These are phyloP conservation scores for Polypterus bichir DNA, from an alignment of 2,113 vertebrate genomes.

Conservation along the genomic window DNA sequence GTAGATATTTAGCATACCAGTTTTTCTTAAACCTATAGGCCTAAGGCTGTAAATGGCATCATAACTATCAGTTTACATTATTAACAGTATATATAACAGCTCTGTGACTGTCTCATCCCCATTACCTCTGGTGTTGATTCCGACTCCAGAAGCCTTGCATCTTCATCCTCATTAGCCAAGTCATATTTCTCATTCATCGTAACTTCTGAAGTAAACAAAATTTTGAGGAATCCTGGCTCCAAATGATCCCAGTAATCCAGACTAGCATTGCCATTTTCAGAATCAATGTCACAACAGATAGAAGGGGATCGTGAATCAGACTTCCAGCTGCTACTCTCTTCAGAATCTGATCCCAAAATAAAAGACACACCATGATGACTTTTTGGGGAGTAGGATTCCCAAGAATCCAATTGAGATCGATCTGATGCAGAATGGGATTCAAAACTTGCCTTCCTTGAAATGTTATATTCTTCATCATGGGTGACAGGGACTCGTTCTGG, in stretches of 20 bases:
- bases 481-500: conserved; percentile 41
- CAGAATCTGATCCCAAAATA: conserved; percentile 45
- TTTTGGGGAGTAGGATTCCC: conserved; percentile 45
- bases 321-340: conserved; percentile 56
- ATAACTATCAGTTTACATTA: background rate
- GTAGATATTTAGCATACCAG: background rate
- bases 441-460: background rate
- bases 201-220: conserved; percentile 29
- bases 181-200: too few relatives aligned
- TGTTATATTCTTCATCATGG: conserved; percentile 22
- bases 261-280: background rate
- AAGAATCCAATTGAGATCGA: conserved; percentile 36
- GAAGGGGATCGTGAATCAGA: conserved; percentile 12
- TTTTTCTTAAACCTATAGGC: background rate
- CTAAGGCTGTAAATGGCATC: background rate
- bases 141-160: conserved; percentile 4
- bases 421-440: too few relatives aligned
- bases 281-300: too few relatives aligned
- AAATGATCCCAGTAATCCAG: conserved; percentile 48
- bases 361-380: conserved; percentile 52
- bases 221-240: conserved; percentile 44
- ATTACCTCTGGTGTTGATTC: too few relatives aligned
- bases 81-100: too few relatives aligned
- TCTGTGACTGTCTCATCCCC: too few relatives aligned
- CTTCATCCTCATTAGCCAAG: conserved; percentile 24